Evolutionary conservation across 1,140 invertebrate species (phyloP), one percentile per base, ranked within the genome.

Genomic region (Cotesia glomerata): DNA sequence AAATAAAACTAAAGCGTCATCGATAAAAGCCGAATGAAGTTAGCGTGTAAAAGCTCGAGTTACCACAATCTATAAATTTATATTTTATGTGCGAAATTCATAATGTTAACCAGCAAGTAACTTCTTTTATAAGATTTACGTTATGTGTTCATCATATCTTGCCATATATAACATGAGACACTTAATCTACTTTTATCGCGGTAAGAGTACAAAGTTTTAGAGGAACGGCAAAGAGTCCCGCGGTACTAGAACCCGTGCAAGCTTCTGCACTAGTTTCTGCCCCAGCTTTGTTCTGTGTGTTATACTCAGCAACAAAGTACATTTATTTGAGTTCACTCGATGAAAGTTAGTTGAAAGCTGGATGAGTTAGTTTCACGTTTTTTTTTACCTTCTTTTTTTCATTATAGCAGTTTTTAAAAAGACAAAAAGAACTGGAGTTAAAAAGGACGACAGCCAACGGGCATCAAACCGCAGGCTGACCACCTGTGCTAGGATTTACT

Each of bases 401-500:
- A 16, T 62, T 62, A n/a, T 62, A 36, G 13, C 1, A 58, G 18
- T 18, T 7, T 9, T 26, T 14, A 18, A 16, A 58, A 16, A 1
- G 5, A 58, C 7, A 58, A 58, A 26, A 58, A 16, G 18, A 26
- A 1, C 14, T 18, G 9, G 18, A 18, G 56, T 58, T 18, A 26
- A 26, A 58, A 26, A 26, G 9, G 14, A 58, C 56, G 16, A 26
- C 52, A 18, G 56, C 56, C 56, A 58, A 26, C 56, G 56, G 18
- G 9, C 18, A 26, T 58, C 14, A 61, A 65, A 65, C 63, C 63
- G 13, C 63, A 65, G 63, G 63, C 63, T 65, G 63, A 65, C 63
- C 63, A 65, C 63, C 63, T 65, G 63, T 65, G 63, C 63, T 65
- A 49, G 63, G 63, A 65, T 65, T 65, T 65, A 65, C 63, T 65